Percentiles rank a stretch among this genome's conserved stretches.
phyloP scores from a whole-genome alignment of 2,888 invertebrate species.

The Ectropis crepuscularia region DNA sequence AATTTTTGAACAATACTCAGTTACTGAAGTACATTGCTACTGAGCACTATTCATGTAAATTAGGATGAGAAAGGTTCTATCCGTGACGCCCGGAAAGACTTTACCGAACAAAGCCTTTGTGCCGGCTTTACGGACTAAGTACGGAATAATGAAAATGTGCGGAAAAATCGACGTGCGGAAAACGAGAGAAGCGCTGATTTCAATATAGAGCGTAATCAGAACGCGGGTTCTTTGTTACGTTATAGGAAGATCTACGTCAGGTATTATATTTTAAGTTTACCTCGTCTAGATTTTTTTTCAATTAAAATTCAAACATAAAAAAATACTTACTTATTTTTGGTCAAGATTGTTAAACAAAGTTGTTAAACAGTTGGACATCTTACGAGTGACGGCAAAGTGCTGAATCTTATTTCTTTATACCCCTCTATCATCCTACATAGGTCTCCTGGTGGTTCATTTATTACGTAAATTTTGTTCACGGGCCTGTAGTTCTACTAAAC shows the following conservation, averaged over 20 bases:
- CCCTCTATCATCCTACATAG: no score
- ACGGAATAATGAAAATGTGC: conserved; percentile 65
- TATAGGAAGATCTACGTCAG: background rate
- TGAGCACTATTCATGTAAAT: conserved; percentile 68
- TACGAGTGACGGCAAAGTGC: no score
- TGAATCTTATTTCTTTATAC: no score
- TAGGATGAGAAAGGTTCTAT: conserved; percentile 59
- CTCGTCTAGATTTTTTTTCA: no score
- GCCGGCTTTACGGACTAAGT: conserved; percentile 58
- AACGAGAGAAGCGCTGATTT: conserved; percentile 45
- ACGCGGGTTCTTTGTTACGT: conserved; percentile 17
- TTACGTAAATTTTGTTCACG: no score
- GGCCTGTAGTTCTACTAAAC: no score
- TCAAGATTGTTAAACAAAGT: no score
- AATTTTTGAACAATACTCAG: background rate
- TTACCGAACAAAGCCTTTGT: conserved; percentile 62
- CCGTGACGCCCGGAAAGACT: conserved; percentile 53
- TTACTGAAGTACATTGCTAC: conserved; percentile 17
- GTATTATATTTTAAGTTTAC: background rate
- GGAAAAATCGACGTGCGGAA: conserved; percentile 47
- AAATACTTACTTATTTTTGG: no score
- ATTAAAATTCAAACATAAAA: no score
- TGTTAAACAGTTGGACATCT: no score
- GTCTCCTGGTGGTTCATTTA: no score
- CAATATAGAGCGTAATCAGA: conserved; percentile 32